Evolutionary conservation across 2,797 vertebrate genomes (phyloP).

Genomic region (Kryptolebias ocellatus): DNA sequence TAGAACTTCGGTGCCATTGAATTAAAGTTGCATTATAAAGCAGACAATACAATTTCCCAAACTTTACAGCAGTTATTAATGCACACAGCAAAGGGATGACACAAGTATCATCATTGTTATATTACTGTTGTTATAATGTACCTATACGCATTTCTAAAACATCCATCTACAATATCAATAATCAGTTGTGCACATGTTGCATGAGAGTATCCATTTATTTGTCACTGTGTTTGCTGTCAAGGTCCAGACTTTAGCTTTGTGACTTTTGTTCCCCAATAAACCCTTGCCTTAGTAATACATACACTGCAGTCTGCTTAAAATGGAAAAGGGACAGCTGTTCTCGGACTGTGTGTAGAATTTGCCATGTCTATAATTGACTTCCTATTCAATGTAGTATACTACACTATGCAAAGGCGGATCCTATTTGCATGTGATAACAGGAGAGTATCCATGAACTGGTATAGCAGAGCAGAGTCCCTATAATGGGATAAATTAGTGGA

Average conservation of each 20-base stretch:
- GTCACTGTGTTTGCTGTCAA: conserved; percentile 10
- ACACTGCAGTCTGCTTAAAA: conserved; percentile 18
- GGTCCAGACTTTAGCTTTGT: conserved; percentile 17
- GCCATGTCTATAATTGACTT: conserved; percentile 62
- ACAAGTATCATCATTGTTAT: too few species aligned
- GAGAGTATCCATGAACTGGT: conserved; percentile 36
- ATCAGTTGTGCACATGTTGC: not conserved
- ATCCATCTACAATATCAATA: not conserved
- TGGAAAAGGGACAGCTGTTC: conserved; percentile 33
- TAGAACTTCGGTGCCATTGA: not conserved
- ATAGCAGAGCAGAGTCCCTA: conserved; percentile 4
- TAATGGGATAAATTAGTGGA: not conserved
- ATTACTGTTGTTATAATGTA: not conserved
- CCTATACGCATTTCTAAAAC: not conserved
- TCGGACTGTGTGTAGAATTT: conserved; percentile 45
- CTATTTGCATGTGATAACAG: conserved; percentile 52
- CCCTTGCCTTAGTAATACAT: conserved; percentile 26
- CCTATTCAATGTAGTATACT: conserved; percentile 26
- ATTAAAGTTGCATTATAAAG: not conserved
- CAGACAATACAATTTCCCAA: not conserved
- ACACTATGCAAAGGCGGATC: conserved; percentile 31
- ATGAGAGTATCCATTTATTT: conserved; percentile 24
- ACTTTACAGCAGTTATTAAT: not conserved
- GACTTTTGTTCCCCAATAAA: conserved; percentile 34
- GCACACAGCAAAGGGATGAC: too few species aligned